Evolutionary conservation across 2,888 invertebrate genomes (phyloP), one percentile per base, ranked within the genome.

Genomic region (Lasioglossum leucozonium): DNA sequence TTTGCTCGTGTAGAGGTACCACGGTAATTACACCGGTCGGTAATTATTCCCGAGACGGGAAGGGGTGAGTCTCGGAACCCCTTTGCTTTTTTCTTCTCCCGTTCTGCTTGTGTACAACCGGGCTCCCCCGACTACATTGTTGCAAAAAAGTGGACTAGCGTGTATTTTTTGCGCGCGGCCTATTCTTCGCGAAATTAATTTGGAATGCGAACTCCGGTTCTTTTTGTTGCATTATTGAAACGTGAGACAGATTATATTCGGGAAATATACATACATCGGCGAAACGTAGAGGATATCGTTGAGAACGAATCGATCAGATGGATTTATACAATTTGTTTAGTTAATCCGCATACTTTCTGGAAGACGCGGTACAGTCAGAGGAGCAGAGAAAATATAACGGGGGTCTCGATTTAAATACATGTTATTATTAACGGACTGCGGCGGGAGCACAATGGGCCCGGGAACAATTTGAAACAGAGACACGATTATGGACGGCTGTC

Each of bases 401-500:
- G 44, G 42, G 30, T 44, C 72, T 72, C 47, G 47, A 72, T 44
- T 30, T 72, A 72, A 72, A 72, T 72, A 72, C 72, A 72, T 42
- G 72, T 72, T 72, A 47, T 72, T 72, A 72, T 72, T 87, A 77
- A 55, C 71, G 55, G 73, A 51, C 89, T 72, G 78, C 58, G 72
- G 34, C 72, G 78, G 11, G 51, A 30, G 44, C 47, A 88, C 85
- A 89, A 90, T 85, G 62, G 72, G 34, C 65, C 72, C 71, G 76
- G n/a, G 84, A 79, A 76, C 81, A 84, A 90, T 92, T 87, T 83
- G 91, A 91, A 91, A 92, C 88, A 89, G 84, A 90, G 91, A 89
- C 88, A 88, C 81, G 88, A 82, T 90, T 88, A 87, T 82, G 86
- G 88, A 83, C 93, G 93, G 93, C 93, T 93, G 93, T 93, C 88